phyloP scores from a whole-genome alignment of 2,797 vertebrate genomes.

The Anguilla anguilla region DNA sequence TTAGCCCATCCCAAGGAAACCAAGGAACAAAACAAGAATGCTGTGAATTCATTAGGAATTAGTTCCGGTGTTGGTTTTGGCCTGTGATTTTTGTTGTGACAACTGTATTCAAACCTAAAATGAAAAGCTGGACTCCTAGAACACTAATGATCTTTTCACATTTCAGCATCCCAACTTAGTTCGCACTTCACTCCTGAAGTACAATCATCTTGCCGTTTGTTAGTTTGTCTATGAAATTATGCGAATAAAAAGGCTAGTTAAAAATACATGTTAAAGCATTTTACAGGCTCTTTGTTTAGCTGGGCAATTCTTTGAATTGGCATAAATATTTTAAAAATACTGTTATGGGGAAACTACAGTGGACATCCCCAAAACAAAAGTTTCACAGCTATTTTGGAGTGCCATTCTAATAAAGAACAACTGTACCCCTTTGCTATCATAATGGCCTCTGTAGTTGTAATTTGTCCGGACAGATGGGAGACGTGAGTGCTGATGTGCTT shows the following conservation, averaged over 20 bases:
- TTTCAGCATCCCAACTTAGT: not conserved
- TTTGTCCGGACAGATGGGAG: slow-evolving; percentile 81
- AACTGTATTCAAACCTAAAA: not conserved
- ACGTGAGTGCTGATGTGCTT: slow-evolving; percentile 77
- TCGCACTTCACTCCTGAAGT: not conserved
- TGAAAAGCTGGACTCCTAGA: not conserved
- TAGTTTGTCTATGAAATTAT: not conserved
- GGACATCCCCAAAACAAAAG: not conserved
- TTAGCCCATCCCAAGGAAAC: not conserved
- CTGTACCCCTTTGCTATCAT: slow-evolving; percentile 32
- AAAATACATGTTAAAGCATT: not conserved
- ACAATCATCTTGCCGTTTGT: not conserved
- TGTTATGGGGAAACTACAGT: not conserved
- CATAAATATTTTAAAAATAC: not conserved
- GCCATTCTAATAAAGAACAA: slow-evolving; percentile 18
- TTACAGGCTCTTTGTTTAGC: not conserved
- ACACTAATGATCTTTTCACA: not conserved
- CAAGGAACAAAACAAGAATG: not conserved
- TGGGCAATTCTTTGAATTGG: not conserved
- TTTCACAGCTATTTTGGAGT: not conserved
- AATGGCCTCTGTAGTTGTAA: slow-evolving; percentile 69
- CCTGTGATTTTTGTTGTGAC: not conserved
- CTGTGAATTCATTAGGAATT: not conserved
- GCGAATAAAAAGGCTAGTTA: not conserved
- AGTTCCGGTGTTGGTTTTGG: not conserved